These are phyloP conservation scores for Paramormyrops hopkinsi DNA, from an alignment of 2,797 vertebrate species.

Conservation along the genomic window DNA sequence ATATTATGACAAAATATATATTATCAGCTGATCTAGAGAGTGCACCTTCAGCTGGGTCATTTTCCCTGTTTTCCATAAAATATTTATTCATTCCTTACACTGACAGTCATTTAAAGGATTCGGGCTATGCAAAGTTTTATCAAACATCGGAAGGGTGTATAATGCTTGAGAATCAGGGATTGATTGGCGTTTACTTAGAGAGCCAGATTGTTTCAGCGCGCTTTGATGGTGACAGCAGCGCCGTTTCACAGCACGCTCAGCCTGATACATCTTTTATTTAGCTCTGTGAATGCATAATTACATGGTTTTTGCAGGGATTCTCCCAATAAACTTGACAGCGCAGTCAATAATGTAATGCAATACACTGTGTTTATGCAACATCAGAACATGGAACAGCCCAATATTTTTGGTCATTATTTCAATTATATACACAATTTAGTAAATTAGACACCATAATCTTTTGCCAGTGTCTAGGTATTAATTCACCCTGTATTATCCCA, in stretches of 20 bases:
- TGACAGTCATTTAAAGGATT: neutral
- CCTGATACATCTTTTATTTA: slow-evolving; percentile 8
- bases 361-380: neutral
- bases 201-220: neutral
- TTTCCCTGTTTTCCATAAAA: neutral
- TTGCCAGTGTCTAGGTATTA: neutral
- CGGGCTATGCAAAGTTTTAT: neutral
- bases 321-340: neutral
- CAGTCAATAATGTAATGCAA: slow-evolving; percentile 1
- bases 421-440: neutral
- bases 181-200: neutral
- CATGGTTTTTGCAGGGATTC: slow-evolving; percentile 11
- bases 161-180: neutral
- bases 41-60: neutral
- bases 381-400: neutral
- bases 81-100: neutral
- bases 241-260: slow-evolving; percentile 9
- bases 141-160: neutral
- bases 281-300: slow-evolving; percentile 16
- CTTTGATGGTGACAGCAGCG: neutral
- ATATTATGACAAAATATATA: neutral
- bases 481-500: neutral
- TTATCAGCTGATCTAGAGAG: neutral
- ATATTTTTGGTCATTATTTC: neutral
- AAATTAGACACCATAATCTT: neutral